These are phyloP conservation scores for Saccostrea echinata DNA, from an alignment of 1,140 invertebrate genomes.

Conservation along the genomic window DNA sequence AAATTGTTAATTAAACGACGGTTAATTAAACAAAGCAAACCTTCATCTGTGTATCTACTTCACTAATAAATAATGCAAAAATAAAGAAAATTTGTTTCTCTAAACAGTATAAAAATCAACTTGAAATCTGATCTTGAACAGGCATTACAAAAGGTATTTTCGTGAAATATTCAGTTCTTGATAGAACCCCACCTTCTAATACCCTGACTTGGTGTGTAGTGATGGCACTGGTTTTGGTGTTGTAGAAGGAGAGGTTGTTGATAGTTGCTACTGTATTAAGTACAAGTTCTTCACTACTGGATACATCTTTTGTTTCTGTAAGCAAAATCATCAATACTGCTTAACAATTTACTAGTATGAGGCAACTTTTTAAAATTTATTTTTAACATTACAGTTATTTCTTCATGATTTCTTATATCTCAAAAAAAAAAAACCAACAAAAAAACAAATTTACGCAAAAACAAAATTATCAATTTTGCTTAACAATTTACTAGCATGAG, in stretches of 20 bases:
- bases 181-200: constrained; percentile 76
- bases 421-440: too few species aligned
- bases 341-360: too few species aligned
- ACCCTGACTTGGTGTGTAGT: constrained; percentile 72
- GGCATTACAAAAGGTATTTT: not conserved
- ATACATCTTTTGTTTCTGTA: constrained; percentile 79
- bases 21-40: not conserved
- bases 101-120: not conserved
- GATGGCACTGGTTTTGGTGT: constrained; percentile 68
- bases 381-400: too few species aligned
- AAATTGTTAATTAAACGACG: too few species aligned
- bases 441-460: too few species aligned
- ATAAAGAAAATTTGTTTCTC: not conserved
- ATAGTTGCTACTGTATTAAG: constrained; percentile 84
- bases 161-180: not conserved
- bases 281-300: constrained; percentile 85
- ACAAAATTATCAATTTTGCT: not conserved
- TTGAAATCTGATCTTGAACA: not conserved
- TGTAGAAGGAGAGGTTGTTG: constrained; percentile 86
- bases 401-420: too few species aligned
- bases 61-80: not conserved
- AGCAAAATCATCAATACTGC: constrained; percentile 10
- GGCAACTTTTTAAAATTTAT: too few species aligned
- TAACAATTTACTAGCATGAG: too few species aligned
- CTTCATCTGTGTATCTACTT: not conserved